Percentiles rank a stretch among this genome's conserved stretches.
Evolutionary conservation across 2,888 invertebrate species (phyloP).

Genomic region (Lissocephala sabroskyi): DNA sequence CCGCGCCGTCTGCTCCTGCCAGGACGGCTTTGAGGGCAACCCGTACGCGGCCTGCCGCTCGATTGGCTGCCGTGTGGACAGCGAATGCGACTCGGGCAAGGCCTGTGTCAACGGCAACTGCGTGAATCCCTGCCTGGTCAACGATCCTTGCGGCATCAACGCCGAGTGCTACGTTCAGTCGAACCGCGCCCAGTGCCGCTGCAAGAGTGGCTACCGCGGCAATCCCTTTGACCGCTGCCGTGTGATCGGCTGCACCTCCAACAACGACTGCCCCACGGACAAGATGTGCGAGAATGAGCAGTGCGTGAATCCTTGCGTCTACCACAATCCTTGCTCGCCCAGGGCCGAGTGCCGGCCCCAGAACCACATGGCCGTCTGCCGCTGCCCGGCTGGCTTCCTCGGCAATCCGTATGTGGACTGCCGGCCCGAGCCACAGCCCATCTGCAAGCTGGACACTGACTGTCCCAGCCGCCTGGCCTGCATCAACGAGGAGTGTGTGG

Average conservation of each 20-base stretch:
- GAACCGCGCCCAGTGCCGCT: slow-evolving; percentile 84
- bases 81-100: slow-evolving; percentile 87
- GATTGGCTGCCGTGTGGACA: slow-evolving; percentile 86
- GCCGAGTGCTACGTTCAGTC: slow-evolving; percentile 85
- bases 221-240: slow-evolving; percentile 83
- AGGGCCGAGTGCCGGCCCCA: slow-evolving; percentile 86
- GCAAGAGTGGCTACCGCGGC: slow-evolving; percentile 85
- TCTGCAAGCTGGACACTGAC: slow-evolving; percentile 87
- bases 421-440: slow-evolving; percentile 79
- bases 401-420: slow-evolving; percentile 90
- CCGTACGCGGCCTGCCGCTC: slow-evolving; percentile 86
- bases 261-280: slow-evolving; percentile 89
- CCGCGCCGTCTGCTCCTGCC: slow-evolving; percentile 89
- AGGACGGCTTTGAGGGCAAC: slow-evolving; percentile 88
- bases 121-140: slow-evolving; percentile 87
- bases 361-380: slow-evolving; percentile 88
- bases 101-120: slow-evolving; percentile 90
- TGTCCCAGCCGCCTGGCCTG: slow-evolving; percentile 87
- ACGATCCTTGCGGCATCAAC: slow-evolving; percentile 85
- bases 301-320: slow-evolving; percentile 88
- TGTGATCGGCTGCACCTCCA: slow-evolving; percentile 87
- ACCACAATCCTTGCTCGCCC: slow-evolving; percentile 83
- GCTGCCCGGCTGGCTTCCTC: slow-evolving; percentile 82
- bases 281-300: slow-evolving; percentile 89
- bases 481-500: slow-evolving; percentile 84